Conservation (phyloP, 2,113 vertebrate genomes). For the Cathartes aura region DNA sequence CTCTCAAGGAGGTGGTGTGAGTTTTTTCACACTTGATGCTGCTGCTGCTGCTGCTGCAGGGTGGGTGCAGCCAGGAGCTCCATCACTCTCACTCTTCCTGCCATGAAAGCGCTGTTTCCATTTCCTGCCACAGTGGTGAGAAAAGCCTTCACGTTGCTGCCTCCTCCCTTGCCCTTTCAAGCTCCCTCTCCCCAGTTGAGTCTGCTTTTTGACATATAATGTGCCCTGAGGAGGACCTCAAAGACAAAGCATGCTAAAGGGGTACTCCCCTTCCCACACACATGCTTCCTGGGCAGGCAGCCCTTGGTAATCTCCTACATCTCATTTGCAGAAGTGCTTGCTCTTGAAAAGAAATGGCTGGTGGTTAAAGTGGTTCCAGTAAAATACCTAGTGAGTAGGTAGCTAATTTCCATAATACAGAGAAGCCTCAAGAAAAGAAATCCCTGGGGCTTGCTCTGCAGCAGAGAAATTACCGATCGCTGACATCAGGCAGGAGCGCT, state of each 20-base stretch:
- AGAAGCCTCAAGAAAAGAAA: background rate
- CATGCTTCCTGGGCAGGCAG: background rate
- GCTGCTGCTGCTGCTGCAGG: background rate
- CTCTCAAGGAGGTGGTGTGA: background rate
- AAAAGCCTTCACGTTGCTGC: background rate
- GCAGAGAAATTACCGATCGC: background rate
- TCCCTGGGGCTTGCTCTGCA: background rate
- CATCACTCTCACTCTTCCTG: background rate
- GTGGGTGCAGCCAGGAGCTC: background rate
- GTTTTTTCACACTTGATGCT: background rate
- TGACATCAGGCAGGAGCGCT: background rate
- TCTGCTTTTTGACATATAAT: background rate
- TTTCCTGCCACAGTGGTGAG: background rate
- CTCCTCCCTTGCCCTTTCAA: background rate
- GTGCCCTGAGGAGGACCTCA: background rate
- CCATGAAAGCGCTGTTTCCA: background rate
- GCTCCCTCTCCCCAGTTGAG: background rate
- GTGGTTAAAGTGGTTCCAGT: slow-evolving; percentile 3
- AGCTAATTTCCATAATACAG: background rate
- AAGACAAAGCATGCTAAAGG: background rate
- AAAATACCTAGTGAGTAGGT: background rate
- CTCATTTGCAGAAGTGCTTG: background rate
- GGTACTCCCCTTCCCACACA: background rate
- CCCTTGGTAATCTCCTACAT: background rate
- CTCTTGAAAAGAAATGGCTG: background rate